Evolutionary conservation across 1,140 invertebrate genomes (phyloP).

Genomic region (Drosophila erecta): DNA sequence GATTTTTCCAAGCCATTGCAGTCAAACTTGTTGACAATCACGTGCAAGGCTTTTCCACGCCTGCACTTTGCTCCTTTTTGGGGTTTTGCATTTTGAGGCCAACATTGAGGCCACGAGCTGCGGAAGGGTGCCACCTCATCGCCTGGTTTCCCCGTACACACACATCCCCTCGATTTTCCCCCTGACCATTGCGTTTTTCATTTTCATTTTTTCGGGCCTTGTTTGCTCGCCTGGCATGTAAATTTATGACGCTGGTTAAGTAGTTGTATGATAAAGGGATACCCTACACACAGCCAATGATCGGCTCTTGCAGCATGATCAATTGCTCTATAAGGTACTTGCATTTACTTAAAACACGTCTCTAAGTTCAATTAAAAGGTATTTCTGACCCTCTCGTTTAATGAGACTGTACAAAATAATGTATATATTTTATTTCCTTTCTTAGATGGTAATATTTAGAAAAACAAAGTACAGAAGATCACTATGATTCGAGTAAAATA

Average conservation of each 20-base stretch:
- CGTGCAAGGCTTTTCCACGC: conserved; percentile 39
- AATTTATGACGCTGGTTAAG: conserved; percentile 76
- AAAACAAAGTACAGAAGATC: no score
- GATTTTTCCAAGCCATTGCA: conserved; percentile 62
- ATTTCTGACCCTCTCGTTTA: no score
- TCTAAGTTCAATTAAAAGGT: no score
- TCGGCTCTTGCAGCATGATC: neutral
- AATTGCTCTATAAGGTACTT: no score
- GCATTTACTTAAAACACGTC: no score
- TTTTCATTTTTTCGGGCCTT: conserved; percentile 46
- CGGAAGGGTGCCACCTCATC: conserved; percentile 41
- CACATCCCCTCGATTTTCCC: conserved; percentile 19
- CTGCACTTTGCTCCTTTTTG: conserved; percentile 79
- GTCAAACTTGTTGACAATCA: conserved; percentile 79
- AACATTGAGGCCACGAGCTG: conserved; percentile 84
- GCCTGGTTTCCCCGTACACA: neutral
- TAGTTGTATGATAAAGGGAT: conserved; percentile 52
- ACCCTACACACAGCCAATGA: conserved; percentile 19
- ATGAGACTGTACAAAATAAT: no score
- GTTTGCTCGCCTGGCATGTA: conserved; percentile 65
- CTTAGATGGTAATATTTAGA: no score
- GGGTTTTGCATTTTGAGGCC: conserved; percentile 84
- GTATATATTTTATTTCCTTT: no score
- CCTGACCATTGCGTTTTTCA: conserved; percentile 12
- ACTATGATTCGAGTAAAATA: no score